A percentile compares a stretch with the other conserved stretches of the same genome.
Conservation (phyloP, 2,888 invertebrate species). For the Trissoscelio sp. region DNA sequence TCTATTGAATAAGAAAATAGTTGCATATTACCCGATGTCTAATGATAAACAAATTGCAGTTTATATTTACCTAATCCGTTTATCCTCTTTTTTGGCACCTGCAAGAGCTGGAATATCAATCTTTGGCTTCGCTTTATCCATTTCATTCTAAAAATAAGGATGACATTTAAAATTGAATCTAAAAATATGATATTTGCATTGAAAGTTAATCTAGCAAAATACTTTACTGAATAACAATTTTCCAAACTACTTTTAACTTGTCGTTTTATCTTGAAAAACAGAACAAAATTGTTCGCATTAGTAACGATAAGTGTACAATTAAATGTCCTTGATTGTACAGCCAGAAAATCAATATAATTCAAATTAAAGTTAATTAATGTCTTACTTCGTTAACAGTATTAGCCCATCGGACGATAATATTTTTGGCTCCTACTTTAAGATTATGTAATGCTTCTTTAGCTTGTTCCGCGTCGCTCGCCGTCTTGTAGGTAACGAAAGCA, state of each 20-base stretch:
- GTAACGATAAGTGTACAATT: too few relatives aligned
- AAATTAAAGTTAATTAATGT: neutral
- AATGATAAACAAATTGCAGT: too few relatives aligned
- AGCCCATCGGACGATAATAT: constrained; percentile 92
- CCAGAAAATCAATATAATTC: too few relatives aligned
- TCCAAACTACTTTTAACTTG: too few relatives aligned
- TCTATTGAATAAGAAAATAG: too few relatives aligned
- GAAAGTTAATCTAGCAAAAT: too few relatives aligned
- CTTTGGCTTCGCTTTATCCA: constrained; percentile 90
- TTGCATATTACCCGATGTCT: too few relatives aligned
- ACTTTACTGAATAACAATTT: too few relatives aligned
- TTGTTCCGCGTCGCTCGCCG: constrained; percentile 87
- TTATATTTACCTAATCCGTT: constrained; percentile 84
- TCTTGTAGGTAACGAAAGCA: constrained; percentile 94
- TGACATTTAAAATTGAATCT: neutral
- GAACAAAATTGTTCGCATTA: too few relatives aligned
- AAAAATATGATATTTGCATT: constrained; percentile 1
- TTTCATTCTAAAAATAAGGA: constrained; percentile 86
- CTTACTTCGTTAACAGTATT: constrained; percentile 88
- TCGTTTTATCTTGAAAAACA: too few relatives aligned
- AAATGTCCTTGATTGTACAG: too few relatives aligned
- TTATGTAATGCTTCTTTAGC: constrained; percentile 91
- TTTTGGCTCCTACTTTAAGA: constrained; percentile 89
- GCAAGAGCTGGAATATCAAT: constrained; percentile 91
- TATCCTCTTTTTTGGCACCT: constrained; percentile 85